Evolutionary conservation across 2,113 vertebrate genomes (phyloP), one percentile per base, ranked within the genome.

Genomic region (Sander vitreus): DNA sequence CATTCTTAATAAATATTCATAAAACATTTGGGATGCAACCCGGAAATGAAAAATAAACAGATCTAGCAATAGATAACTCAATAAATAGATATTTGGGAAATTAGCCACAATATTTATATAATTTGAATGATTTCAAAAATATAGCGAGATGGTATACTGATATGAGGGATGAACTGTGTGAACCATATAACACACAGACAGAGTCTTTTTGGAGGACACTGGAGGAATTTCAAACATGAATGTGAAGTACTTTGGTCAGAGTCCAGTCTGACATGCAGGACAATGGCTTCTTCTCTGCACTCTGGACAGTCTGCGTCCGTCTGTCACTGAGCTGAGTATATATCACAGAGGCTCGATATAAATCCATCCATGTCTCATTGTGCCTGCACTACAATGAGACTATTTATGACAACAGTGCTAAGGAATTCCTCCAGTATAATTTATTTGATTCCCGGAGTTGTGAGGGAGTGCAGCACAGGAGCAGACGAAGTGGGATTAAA

Each of bases 201-300:
- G 12, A 50, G 48, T 76, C 63, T 60, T 83, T 91, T 80, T 85
- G 63, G 79, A 83, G 83, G 68, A 63, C 47, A 73, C 60, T 74
- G 65, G 86, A 91, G 89, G 92, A 94, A 94, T 93, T 92, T 94
- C 69, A 62, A 62, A 78, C 85, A 83, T 90, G 63, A 87, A 6
- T 87, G 92, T 81, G 88, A 89, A 85, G 64, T 48, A 23, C 66
- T 79, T 69, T 67, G 88, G 79, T 80, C 84, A 54, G 86, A 63
- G 78, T 88, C 45, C 54, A 57, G 64, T 73, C 85, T 90, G 90
- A 92, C 87, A 81, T 64, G 59, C 48, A n/a, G 87, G 84, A 95
- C 94, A 96, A 95, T 86, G 88, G 50, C 65, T 71, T 89, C 87
- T 87, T 95, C 91, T 92, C 85, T 88, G 76, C 85, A 16, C 73